These are phyloP conservation scores for Fopius arisanus DNA, from an alignment of 1,140 invertebrate genomes.

Conservation along the genomic window DNA sequence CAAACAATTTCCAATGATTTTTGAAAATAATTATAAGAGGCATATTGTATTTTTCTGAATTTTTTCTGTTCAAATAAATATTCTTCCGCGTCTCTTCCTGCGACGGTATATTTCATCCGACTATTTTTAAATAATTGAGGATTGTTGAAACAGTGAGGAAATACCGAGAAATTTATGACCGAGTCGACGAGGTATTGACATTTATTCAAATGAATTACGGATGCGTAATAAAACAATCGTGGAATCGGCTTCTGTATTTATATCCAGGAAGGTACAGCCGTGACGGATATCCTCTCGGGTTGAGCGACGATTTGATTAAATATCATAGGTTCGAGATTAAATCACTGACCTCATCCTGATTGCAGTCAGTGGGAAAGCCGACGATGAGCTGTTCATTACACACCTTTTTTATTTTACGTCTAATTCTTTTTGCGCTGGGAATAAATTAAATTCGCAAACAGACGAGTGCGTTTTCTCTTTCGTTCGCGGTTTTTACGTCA, in stretches of 20 bases:
- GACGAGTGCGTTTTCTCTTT: neutral
- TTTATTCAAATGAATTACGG: neutral
- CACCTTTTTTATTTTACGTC: neutral
- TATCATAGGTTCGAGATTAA: neutral
- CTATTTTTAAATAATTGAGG: neutral
- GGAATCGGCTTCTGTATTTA: neutral
- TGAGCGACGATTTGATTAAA: neutral
- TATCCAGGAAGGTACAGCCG: neutral
- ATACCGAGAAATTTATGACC: neutral
- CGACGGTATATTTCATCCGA: neutral
- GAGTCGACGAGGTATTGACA: neutral
- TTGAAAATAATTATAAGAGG: no score
- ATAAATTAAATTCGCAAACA: neutral
- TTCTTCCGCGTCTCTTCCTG: neutral
- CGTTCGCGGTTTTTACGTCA: no score
- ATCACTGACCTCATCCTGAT: slow-evolving; percentile 10
- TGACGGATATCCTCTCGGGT: neutral
- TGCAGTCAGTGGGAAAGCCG: neutral
- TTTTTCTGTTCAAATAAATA: no score
- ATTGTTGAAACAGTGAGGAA: neutral
- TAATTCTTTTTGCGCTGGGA: neutral
- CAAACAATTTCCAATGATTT: no score
- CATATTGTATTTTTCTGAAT: no score
- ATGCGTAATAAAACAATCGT: neutral
- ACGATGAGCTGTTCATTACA: neutral